Percentiles rank a stretch among this genome's conserved stretches.
These are phyloP conservation scores for Zaprionus ghesquierei DNA, from an alignment of 1,140 invertebrate genomes.

Conservation along the genomic window DNA sequence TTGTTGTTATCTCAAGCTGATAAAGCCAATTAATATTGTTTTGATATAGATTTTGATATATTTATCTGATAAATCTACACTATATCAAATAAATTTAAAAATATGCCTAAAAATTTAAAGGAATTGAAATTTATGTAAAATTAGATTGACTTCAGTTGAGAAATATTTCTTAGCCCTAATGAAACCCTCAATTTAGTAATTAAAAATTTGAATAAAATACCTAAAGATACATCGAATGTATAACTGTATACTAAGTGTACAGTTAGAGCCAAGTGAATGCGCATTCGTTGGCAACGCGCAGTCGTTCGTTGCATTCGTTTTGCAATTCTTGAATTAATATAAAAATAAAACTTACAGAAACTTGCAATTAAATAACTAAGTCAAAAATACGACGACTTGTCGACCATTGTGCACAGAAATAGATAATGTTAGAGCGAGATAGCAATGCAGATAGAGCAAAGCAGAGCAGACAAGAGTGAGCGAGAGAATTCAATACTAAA, in stretches of 20 bases:
- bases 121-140: too few species aligned
- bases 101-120: too few species aligned
- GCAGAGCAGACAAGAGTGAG: constrained; percentile 32
- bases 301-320: not conserved
- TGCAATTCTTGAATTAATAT: constrained; percentile 64
- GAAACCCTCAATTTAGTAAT: not conserved
- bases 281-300: not conserved
- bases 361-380: constrained; percentile 74
- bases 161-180: too few species aligned
- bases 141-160: too few species aligned
- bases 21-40: too few species aligned
- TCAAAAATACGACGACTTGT: constrained; percentile 54
- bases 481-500: not conserved
- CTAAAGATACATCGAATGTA: not conserved
- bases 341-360: constrained; percentile 69
- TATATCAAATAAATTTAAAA: too few species aligned
- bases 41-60: too few species aligned
- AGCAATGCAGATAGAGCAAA: constrained; percentile 8
- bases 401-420: constrained; percentile 67
- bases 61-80: too few species aligned
- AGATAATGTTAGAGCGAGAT: constrained; percentile 40
- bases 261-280: not conserved
- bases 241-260: not conserved
- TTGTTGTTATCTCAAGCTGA: too few species aligned
- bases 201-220: not conserved